Percentiles rank a stretch among this genome's conserved stretches.
Evolutionary conservation across 1,140 invertebrate species (phyloP).

Genomic region (Dolichoris vasculosae): DNA sequence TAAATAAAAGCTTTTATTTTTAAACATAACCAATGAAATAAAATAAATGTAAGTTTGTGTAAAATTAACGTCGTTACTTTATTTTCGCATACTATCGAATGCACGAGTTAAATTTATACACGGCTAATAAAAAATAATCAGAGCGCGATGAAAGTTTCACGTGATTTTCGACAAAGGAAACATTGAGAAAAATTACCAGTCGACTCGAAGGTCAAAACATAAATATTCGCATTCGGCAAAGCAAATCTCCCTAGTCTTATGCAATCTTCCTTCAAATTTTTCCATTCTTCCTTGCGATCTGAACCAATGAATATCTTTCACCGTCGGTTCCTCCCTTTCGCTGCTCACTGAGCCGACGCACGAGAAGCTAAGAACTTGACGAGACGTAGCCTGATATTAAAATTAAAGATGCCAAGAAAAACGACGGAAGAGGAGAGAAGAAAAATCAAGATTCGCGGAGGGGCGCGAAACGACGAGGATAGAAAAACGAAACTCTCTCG

Average conservation of each 20-base stretch:
- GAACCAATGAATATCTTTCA: not conserved
- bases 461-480: not conserved
- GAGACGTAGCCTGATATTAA: constrained; percentile 16
- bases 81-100: not conserved
- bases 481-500: not conserved
- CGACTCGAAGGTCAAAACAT: not conserved
- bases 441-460: not conserved
- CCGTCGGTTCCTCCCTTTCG: not conserved
- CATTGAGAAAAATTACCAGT: not conserved
- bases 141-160: not conserved
- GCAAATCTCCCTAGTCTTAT: not conserved
- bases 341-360: not conserved
- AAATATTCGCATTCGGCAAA: not conserved
- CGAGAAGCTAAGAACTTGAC: not conserved
- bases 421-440: not conserved
- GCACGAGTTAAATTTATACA: not conserved
- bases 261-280: not conserved
- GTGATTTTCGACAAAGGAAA: not conserved
- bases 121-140: not conserved
- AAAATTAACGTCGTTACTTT: not conserved
- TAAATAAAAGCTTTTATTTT: too few species aligned
- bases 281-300: not conserved
- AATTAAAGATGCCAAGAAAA: constrained; percentile 35
- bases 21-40: too few species aligned
- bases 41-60: too few species aligned